Percentiles rank a stretch among this genome's conserved stretches.
These are phyloP conservation scores for Quadroppia sp. DNA, from an alignment of 2,888 invertebrate genomes.

Conservation along the genomic window DNA sequence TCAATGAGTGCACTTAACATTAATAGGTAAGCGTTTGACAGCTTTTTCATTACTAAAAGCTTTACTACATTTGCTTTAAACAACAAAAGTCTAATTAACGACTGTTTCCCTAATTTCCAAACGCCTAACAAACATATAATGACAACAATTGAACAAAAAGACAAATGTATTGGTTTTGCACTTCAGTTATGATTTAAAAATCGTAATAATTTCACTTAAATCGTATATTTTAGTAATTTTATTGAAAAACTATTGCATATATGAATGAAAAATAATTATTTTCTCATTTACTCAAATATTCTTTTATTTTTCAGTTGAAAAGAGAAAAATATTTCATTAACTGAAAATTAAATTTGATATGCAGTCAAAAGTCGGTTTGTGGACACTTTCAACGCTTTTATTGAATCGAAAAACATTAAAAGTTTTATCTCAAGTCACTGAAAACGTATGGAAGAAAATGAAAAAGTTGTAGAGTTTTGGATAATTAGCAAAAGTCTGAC, in stretches of 20 bases:
- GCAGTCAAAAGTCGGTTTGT: background rate
- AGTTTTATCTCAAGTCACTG: background rate
- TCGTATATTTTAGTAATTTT: no score
- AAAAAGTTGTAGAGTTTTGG: conserved; percentile 8
- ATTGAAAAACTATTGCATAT: no score
- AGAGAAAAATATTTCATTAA: no score
- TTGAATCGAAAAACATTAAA: background rate
- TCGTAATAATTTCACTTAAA: background rate
- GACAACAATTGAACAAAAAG: no score
- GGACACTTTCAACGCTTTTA: background rate
- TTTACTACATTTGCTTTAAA: conserved; percentile 8
- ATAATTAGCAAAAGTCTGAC: conserved; percentile 18
- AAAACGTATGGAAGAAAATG: background rate
- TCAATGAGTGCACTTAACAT: background rate
- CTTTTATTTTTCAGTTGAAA: no score
- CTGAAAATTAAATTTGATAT: conserved; percentile 9
- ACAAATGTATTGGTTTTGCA: no score
- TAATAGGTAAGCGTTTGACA: conserved; percentile 14
- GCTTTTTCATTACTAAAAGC: conserved; percentile 19
- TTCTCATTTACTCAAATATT: no score
- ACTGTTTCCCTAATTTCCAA: background rate
- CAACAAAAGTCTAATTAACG: conserved; percentile 27
- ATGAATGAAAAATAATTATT: no score
- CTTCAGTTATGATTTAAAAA: background rate
- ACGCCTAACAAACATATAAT: background rate